Evolutionary conservation across 2,888 invertebrate species (phyloP), one percentile per base, ranked within the genome.

Genomic region (Oasisia sp.): DNA sequence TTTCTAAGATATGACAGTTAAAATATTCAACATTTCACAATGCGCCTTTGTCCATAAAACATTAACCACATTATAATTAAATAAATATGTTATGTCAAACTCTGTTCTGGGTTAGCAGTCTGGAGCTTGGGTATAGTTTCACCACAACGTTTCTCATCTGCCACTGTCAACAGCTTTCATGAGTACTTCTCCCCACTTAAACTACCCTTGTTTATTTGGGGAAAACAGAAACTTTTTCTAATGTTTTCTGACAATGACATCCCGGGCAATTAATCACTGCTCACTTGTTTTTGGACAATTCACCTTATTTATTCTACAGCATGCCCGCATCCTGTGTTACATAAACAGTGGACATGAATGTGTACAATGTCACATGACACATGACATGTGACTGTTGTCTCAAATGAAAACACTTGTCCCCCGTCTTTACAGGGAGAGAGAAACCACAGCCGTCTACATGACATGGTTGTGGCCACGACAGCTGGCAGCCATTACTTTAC

Each of bases 401-500:
- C n/a, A 74, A n/a, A 74, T 74, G 74, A 74, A 74, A 74, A 74
- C 74, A 74, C 74, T 74, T 19, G 56, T 9, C 19, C 19, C 56
- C 19, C 2, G 56, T 14, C 56, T 56, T 56, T 56, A 14, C 19
- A 56, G 56, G 11, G 56, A 27, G 74, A 74, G 74, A 74, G n/a
- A 74, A 74, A 74, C 74, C 27, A 27, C 74, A 74, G 74, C 0
- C 7, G 74, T 74, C 7, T 74, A 19, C 14, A 27, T 74, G 27
- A 74, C 74, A 27, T 74, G 74, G 19, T 27, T 27, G 14, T 19
- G n/a, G 7, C 19, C 19, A 4, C 74, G 1, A 27, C 74, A 74
- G 74, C 74, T 74, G 74, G 27, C n/a, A 74, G 74, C 74, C 74
- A 74, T 74, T 74, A 74, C 27, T 74, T 74, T n/a, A 74, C 74